phyloP scores from a whole-genome alignment of 2,797 vertebrate genomes.

The Cryptoblepharus egeriae region DNA sequence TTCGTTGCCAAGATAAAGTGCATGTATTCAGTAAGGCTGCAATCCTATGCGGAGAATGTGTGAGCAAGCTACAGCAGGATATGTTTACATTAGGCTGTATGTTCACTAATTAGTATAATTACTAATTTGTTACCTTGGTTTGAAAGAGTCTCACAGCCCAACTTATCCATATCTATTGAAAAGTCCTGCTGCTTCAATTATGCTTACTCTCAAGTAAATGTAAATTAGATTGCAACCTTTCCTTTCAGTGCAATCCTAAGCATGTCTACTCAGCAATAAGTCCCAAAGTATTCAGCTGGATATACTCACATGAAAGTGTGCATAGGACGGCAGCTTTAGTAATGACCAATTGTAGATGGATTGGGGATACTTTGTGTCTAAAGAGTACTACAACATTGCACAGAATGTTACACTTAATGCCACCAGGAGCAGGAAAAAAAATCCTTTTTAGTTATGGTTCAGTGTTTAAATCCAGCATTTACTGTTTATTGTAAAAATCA shows the following conservation, averaged over 20 bases:
- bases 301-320: not conserved
- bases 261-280: not conserved
- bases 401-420: constrained; percentile 8
- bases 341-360: not conserved
- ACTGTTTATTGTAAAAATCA: constrained; percentile 40
- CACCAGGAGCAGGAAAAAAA: constrained; percentile 20
- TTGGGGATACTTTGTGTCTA: not conserved
- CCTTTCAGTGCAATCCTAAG: not conserved
- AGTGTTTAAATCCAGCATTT: constrained; percentile 30
- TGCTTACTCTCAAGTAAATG: no score
- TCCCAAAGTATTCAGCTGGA: not conserved
- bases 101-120: not conserved
- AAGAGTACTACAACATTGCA: not conserved
- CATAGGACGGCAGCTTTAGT: not conserved
- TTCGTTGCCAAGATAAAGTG: not conserved
- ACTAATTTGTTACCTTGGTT: not conserved
- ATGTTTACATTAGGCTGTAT: not conserved
- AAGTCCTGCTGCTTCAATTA: no score
- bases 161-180: no score
- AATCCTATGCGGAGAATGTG: not conserved
- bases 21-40: not conserved
- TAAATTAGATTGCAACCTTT: no score
- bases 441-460: constrained; percentile 29
- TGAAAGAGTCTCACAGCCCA: not conserved
- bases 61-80: not conserved